A percentile compares a stretch with the other conserved stretches of the same genome.
Conservation (phyloP, 2,797 vertebrate genomes). For the Sebastes kiyomatsui region DNA sequence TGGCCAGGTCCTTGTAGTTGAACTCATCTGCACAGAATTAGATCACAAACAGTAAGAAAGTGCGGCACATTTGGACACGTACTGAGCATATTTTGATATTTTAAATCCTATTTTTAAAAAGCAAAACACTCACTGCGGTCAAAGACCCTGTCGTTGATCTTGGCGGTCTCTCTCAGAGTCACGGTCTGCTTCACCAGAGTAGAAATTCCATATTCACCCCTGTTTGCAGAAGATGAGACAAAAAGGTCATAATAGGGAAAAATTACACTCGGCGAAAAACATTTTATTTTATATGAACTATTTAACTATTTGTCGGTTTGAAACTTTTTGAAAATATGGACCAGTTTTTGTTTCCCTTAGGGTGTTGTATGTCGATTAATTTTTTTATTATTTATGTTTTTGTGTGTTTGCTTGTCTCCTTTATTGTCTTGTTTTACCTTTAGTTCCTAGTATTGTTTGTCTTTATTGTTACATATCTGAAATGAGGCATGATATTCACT, state of each 20-base stretch:
- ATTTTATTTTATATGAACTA: background rate
- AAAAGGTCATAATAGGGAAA: background rate
- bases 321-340: background rate
- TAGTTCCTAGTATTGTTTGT: no score
- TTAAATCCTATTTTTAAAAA: background rate
- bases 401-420: no score
- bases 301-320: background rate
- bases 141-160: conserved; percentile 90
- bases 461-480: no score
- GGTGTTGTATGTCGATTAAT: no score
- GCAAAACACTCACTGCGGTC: conserved; percentile 78
- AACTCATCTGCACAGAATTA: conserved; percentile 71
- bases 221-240: conserved; percentile 54
- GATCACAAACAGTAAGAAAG: background rate
- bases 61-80: background rate
- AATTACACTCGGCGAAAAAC: no score
- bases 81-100: background rate
- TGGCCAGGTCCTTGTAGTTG: conserved; percentile 70
- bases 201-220: conserved; percentile 86
- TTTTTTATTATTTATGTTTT: no score
- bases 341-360: background rate
- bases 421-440: no score
- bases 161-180: conserved; percentile 83
- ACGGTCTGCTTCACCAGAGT: conserved; percentile 88
- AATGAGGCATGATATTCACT: no score